Evolutionary conservation across 2,113 vertebrate species (phyloP).

Genomic region (Ictidomys tridecemlineatus): DNA sequence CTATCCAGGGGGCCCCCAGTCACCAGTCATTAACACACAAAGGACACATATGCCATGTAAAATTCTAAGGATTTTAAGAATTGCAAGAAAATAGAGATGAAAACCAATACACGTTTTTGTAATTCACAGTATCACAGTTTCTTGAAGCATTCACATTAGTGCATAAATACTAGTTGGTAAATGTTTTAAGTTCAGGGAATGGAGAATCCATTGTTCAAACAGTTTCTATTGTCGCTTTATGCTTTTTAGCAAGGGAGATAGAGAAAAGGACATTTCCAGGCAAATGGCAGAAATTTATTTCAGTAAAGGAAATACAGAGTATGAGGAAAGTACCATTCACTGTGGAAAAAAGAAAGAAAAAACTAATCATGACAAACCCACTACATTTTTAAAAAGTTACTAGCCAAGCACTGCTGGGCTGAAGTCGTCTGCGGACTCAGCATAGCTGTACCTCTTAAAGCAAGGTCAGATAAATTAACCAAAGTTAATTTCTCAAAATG

Average conservation of each 20-base stretch:
- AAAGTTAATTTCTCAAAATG: slow-evolving; percentile 82
- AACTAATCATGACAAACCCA: not conserved
- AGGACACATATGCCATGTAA: rapidly evolving
- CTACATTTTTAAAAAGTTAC: slow-evolving; percentile 18
- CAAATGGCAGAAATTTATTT: not conserved
- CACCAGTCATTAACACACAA: not conserved
- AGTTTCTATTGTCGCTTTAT: not conserved
- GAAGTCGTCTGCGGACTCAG: slow-evolving; percentile 73
- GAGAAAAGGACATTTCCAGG: not conserved
- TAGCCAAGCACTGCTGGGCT: slow-evolving; percentile 62
- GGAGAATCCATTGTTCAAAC: not conserved
- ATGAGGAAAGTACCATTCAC: not conserved
- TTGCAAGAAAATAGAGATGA: not conserved
- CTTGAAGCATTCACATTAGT: not conserved
- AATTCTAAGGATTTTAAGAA: not conserved
- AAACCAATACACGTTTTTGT: not conserved
- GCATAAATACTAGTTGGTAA: not conserved
- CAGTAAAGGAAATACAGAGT: not conserved
- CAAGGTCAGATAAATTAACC: slow-evolving; percentile 80
- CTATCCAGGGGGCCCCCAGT: too few species aligned
- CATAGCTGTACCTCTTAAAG: slow-evolving; percentile 69
- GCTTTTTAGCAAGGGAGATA: not conserved
- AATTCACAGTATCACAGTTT: not conserved
- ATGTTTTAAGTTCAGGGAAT: not conserved
- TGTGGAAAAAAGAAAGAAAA: not conserved